These are phyloP conservation scores for Bubo bubo DNA, from an alignment of 2,113 vertebrate genomes.

Conservation along the genomic window DNA sequence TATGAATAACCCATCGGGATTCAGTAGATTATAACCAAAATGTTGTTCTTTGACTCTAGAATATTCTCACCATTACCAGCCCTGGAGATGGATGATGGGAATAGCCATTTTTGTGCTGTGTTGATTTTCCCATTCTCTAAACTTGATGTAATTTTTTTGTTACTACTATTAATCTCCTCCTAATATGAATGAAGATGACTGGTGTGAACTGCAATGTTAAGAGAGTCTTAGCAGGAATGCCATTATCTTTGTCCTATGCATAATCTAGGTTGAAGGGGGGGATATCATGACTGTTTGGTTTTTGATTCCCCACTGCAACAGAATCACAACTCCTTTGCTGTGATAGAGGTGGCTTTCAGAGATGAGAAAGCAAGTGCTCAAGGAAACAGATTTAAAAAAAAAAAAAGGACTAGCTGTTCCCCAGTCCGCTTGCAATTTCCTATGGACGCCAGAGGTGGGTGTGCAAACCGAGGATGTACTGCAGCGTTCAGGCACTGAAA, in stretches of 20 bases:
- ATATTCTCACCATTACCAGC: neutral
- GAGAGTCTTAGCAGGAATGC: neutral
- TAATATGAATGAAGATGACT: neutral
- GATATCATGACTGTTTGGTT: neutral
- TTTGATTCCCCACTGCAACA: neutral
- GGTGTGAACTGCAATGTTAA: neutral
- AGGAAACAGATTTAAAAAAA: neutral
- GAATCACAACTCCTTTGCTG: neutral
- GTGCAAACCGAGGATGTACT: fast-evolving
- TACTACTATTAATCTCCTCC: neutral
- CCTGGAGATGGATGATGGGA: neutral
- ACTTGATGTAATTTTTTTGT: neutral
- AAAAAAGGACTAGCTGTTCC: neutral
- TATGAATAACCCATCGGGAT: neutral
- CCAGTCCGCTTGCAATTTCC: neutral
- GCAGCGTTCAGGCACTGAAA: neutral
- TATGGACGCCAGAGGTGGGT: neutral
- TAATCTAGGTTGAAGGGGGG: neutral
- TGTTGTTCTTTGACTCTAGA: neutral
- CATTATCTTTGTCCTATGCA: neutral
- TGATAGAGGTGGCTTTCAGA: neutral
- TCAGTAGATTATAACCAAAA: neutral
- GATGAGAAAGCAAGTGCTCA: neutral
- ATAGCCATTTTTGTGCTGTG: neutral
- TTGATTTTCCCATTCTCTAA: neutral